Percentiles rank a stretch among this genome's conserved stretches.
Evolutionary conservation across 1,140 invertebrate species (phyloP).

Genomic region (Penaeus japonicus): DNA sequence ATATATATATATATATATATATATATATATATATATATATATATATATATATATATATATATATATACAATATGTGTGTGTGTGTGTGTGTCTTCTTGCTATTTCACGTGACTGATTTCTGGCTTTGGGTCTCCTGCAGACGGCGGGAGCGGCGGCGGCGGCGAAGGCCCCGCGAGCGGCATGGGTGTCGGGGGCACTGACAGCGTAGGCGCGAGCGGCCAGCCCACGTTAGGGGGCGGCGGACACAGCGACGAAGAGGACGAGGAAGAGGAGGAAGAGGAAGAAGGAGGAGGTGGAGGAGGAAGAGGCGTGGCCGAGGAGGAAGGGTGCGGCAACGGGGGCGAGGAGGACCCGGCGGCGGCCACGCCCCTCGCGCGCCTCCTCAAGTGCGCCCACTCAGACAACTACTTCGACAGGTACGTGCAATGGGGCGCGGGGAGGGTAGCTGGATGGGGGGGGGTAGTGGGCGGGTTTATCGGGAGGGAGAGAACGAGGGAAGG

Average conservation of each 20-base stretch:
- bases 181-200: too few species aligned
- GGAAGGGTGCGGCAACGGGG: not conserved
- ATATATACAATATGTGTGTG: too few species aligned
- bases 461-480: too few species aligned
- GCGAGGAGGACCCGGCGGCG: not conserved
- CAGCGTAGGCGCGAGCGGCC: not conserved
- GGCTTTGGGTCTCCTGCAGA: too few species aligned
- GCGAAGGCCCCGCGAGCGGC: too few species aligned
- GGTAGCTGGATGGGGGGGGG: not conserved
- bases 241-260: not conserved
- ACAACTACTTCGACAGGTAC: conserved; percentile 50
- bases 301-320: not conserved
- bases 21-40: too few species aligned
- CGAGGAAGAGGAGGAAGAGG: not conserved
- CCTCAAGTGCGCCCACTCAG: conserved; percentile 47
- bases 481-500: too few species aligned
- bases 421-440: not conserved
- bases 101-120: too few species aligned
- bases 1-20: too few species aligned
- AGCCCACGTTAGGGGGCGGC: not conserved
- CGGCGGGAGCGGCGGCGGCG: too few species aligned
- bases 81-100: too few species aligned
- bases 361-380: conserved; percentile 38
- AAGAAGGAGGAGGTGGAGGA: not conserved
- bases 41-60: too few species aligned